These are phyloP conservation scores for Tromatobia lineatoria DNA, from an alignment of 2,888 invertebrate species.

Conservation along the genomic window DNA sequence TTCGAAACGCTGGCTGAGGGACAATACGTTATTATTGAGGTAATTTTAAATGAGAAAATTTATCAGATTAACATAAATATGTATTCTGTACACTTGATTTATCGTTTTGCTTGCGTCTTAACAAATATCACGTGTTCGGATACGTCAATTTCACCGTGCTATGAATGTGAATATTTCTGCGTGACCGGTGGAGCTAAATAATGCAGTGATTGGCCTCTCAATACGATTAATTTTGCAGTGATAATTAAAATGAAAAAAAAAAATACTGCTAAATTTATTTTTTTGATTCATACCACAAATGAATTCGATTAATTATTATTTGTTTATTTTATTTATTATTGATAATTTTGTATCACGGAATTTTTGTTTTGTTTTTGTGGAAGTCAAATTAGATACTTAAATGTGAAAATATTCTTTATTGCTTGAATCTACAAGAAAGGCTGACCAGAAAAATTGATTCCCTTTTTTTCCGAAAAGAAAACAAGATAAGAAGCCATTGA, in stretches of 20 bases:
- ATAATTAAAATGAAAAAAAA: neutral
- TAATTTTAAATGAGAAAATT: constrained; percentile 69
- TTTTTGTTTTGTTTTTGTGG: no score
- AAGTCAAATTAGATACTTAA: no score
- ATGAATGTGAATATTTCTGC: neutral
- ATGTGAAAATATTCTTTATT: no score
- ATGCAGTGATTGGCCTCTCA: neutral
- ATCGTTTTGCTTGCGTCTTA: neutral
- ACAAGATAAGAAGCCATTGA: no score
- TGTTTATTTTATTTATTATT: no score
- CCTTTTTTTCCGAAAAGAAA: no score
- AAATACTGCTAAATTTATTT: no score
- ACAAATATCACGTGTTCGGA: neutral
- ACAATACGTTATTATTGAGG: constrained; percentile 83
- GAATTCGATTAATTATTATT: no score
- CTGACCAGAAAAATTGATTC: no score
- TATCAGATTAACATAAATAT: neutral
- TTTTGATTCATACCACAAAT: no score
- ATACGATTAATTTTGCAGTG: neutral
- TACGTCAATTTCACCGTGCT: neutral
- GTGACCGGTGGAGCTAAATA: neutral
- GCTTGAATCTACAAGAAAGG: no score
- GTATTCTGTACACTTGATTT: neutral
- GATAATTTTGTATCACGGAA: no score
- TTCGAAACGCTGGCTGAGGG: constrained; percentile 87